These are phyloP conservation scores for Trachelus stipa DNA, from an alignment of 2,888 invertebrate species.

Conservation along the genomic window DNA sequence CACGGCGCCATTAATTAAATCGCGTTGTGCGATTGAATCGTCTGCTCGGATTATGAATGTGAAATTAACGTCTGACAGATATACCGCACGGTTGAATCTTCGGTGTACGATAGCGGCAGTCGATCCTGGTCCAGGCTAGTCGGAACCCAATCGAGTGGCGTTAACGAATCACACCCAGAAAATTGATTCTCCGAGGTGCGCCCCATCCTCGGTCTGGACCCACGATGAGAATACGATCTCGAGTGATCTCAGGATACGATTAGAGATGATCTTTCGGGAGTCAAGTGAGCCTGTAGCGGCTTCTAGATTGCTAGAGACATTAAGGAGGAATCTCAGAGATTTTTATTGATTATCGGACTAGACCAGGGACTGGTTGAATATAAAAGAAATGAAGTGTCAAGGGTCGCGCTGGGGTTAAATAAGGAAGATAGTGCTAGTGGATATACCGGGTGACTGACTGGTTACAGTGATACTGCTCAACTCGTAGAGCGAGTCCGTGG, in stretches of 20 bases:
- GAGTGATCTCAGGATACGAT: background rate
- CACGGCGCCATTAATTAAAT: slow-evolving; percentile 49
- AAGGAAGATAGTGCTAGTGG: background rate
- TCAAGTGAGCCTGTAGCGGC: background rate
- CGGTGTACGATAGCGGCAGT: slow-evolving; percentile 1
- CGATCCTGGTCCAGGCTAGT: background rate
- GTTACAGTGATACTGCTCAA: background rate
- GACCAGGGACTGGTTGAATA: background rate
- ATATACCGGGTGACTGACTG: background rate
- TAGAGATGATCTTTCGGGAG: background rate
- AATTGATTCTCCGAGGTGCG: slow-evolving; percentile 7
- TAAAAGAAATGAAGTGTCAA: background rate
- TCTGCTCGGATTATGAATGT: slow-evolving; percentile 17
- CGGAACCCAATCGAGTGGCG: background rate
- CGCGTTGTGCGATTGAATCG: slow-evolving; percentile 22
- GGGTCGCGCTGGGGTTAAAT: background rate
- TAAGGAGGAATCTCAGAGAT: background rate
- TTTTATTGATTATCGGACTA: background rate
- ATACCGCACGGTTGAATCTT: slow-evolving; percentile 2
- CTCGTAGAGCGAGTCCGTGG: background rate
- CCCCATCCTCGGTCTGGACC: background rate
- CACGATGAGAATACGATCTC: background rate
- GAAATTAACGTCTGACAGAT: slow-evolving; percentile 23
- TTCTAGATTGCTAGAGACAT: background rate
- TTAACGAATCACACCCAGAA: slow-evolving; percentile 12